Base-by-base conservation (phyloP, 2,797 vertebrate genomes). In the Falco peregrinus region DNA sequence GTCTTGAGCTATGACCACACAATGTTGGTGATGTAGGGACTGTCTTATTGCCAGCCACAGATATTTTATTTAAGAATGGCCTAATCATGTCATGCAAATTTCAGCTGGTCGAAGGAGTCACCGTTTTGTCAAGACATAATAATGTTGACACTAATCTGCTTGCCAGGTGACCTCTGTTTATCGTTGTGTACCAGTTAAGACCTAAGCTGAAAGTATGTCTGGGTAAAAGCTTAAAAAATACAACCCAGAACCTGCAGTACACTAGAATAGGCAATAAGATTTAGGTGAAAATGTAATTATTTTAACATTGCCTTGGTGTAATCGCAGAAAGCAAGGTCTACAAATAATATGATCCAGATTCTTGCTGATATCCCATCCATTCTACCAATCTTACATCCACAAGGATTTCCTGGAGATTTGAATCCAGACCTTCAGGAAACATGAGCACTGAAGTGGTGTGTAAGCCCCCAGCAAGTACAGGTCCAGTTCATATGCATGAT, bases 61-160 rank as follows among this genome's bases (percentile, higher is more conserved):
- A 93, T 96, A 96, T 98, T 98, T 98, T 96, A 92, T 94, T 96
- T 94, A 96, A 94, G 77, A 89, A 84, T 81, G 90, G 89, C 90
- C 91, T 96, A 97, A 95, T 98, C 97, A 96, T 90, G 33, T 51
- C 45, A 90, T 50, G 21, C 5, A 93, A 87, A 89, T 54, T 92
- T 90, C 50, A 87, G 41, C 41, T 75, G 74, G 59, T 64, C 4
- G 35, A 56, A 80, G 31, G 51, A 57, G 39, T 39, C 87, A 63
- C 61, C 1, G 2, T 74, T 92, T 71, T 80, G 37, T 78, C 16
- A 22, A 64, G 64, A 92, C 64, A 78, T 70, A 76, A 90, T 57
- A 67, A 76, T 48, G 71, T 51, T 91, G 37, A 73, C 25, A 74
- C 10, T 82, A 22, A 68, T 80, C 16, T 45, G 7, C 79, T 89